These are phyloP conservation scores for Poeciliopsis presidionis DNA, from an alignment of 2,797 vertebrate species.

Conservation along the genomic window DNA sequence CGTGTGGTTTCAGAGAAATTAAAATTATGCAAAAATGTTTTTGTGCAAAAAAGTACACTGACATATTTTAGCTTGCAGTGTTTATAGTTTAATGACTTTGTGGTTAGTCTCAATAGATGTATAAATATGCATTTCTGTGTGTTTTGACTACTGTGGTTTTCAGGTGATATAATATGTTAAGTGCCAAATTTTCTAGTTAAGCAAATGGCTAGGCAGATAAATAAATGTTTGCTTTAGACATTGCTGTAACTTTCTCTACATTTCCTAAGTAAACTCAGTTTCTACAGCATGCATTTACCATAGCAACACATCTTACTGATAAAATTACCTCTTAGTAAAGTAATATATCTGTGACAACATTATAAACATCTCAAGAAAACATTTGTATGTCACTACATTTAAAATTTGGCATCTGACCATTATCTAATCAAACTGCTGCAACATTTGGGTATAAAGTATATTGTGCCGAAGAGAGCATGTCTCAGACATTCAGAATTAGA, in stretches of 20 bases:
- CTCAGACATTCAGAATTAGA: constrained; percentile 27
- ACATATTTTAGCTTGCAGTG: background rate
- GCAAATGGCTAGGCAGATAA: background rate
- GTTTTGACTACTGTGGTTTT: background rate
- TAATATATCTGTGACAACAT: background rate
- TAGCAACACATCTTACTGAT: background rate
- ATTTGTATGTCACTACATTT: background rate
- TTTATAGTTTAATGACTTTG: constrained; percentile 1
- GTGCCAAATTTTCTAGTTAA: background rate
- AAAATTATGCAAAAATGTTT: background rate
- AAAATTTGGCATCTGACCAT: background rate
- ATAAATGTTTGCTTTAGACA: background rate
- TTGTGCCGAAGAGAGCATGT: constrained; percentile 7
- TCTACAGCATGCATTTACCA: background rate
- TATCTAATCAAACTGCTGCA: background rate
- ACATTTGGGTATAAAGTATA: constrained; percentile 4
- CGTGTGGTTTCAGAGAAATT: background rate
- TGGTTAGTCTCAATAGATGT: background rate
- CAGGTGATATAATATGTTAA: background rate
- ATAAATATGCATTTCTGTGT: background rate
- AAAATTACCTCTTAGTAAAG: background rate
- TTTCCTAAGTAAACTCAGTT: background rate
- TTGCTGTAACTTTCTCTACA: background rate
- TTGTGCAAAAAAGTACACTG: background rate
- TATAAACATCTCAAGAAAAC: background rate